Base-by-base conservation (phyloP, 2,888 invertebrate species). In the Drosophila anomelani region DNA sequence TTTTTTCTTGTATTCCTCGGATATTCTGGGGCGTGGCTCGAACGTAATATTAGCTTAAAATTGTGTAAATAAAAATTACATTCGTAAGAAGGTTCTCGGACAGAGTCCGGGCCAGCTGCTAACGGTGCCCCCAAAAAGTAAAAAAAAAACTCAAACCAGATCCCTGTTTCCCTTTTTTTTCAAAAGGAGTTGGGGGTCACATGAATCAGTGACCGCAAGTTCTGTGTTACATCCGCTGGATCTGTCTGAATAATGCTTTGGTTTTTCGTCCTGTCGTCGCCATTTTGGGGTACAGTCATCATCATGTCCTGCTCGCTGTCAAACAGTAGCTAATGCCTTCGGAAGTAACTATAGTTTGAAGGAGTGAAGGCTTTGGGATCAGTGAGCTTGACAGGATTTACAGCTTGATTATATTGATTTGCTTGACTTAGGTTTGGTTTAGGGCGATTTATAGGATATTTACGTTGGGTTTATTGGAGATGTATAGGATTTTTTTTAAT, bases 11-110 rank as follows among this genome's bases (percentile, higher is more conserved):
- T 63, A 61, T 20, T 34, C 64, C 51, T 56, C 41, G 64, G 49
- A 47, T 61, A 51, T 71, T 75, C 80, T 81, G 79, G 84, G 66
- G 84, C 78, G 79, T 79, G 85, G 83, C 85, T 85, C 77, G 75
- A 83, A 80, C 85, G 82, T 81, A 77, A 84, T 87, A 86, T 86
- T 86, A 87, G 87, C 87, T 87, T 87, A 84, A 87, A 86, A 87
- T 86, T 86, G 85, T 86, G 87, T 86, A 86, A 86, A 86, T 86
- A 86, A 87, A 86, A 86, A 86, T 87, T 87, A 86, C 86, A 86
- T 82, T 86, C 86, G 78, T 86, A 87, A 86, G 85, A 85, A 85
- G 81, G 83, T 79, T 76, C 75, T 38, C n/a, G 57, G 57, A 39
- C 67, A 41, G 43, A 17, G 34, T 3, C 47, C 29, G n/a, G 38